Conservation (phyloP, 2,113 vertebrate species). For the Coreoperca whiteheadi region DNA sequence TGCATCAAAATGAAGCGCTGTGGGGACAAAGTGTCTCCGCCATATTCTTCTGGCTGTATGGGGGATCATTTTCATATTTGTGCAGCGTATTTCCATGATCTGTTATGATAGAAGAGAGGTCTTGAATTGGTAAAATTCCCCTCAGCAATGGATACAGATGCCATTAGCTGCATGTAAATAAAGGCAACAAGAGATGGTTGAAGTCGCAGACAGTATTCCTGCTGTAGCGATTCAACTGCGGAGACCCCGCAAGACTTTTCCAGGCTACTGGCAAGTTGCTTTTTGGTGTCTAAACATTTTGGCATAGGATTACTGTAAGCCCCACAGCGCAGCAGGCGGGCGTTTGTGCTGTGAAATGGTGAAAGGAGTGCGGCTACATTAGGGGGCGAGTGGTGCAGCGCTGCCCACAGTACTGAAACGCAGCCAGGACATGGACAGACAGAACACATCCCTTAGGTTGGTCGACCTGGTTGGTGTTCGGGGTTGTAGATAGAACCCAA, state of each 20-base stretch:
- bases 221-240: constrained; percentile 22
- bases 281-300: no score
- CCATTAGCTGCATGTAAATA: constrained; percentile 16
- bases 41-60: constrained; percentile 17
- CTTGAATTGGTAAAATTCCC: neutral
- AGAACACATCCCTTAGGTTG: no score
- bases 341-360: no score
- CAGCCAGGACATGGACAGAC: no score
- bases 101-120: neutral
- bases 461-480: no score
- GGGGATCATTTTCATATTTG: constrained; percentile 16
- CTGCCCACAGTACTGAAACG: no score
- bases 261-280: no score
- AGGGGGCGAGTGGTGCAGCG: no score
- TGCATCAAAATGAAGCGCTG: constrained; percentile 72
- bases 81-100: constrained; percentile 20
- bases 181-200: neutral
- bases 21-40: constrained; percentile 33
- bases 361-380: no score
- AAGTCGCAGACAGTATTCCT: constrained; percentile 19
- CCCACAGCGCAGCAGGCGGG: no score
- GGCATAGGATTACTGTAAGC: no score
- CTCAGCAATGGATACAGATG: constrained; percentile 11
- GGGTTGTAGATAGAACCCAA: no score
- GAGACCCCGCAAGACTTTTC: neutral